Percentiles rank a stretch among this genome's conserved stretches.
These are phyloP conservation scores for Mus minutoides DNA, from an alignment of 2,797 vertebrate species.

Conservation along the genomic window DNA sequence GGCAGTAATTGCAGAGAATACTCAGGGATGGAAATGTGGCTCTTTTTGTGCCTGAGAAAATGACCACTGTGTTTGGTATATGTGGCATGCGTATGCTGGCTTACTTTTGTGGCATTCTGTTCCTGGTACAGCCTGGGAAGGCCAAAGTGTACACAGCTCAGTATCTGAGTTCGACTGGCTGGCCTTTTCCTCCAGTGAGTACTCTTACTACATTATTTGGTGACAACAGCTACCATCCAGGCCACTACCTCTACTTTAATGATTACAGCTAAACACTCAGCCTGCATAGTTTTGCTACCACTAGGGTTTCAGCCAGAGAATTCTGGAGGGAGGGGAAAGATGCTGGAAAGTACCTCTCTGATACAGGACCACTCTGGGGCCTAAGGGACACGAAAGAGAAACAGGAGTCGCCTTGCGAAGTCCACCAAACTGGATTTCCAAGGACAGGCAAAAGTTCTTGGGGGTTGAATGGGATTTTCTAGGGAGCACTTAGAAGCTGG, in stretches of 20 bases:
- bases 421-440: background rate
- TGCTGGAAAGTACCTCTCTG: too few relatives aligned
- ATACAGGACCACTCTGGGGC: background rate
- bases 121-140: background rate
- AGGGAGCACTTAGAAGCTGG: background rate
- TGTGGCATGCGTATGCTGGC: background rate
- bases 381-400: background rate
- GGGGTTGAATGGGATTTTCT: background rate
- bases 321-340: background rate
- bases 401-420: background rate
- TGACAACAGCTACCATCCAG: slow-evolving; percentile 34
- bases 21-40: background rate
- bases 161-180: background rate
- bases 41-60: slow-evolving; percentile 52
- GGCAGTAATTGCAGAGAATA: background rate
- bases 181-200: background rate
- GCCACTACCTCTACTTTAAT: slow-evolving; percentile 35
- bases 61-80: background rate
- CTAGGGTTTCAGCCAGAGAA: background rate
- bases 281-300: background rate
- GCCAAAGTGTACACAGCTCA: background rate
- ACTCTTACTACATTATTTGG: background rate
- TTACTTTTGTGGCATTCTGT: background rate
- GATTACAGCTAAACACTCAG: background rate
- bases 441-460: background rate